These are phyloP conservation scores for Galeopsomyia nigrocyanea DNA, from an alignment of 2,888 invertebrate species.

Conservation along the genomic window DNA sequence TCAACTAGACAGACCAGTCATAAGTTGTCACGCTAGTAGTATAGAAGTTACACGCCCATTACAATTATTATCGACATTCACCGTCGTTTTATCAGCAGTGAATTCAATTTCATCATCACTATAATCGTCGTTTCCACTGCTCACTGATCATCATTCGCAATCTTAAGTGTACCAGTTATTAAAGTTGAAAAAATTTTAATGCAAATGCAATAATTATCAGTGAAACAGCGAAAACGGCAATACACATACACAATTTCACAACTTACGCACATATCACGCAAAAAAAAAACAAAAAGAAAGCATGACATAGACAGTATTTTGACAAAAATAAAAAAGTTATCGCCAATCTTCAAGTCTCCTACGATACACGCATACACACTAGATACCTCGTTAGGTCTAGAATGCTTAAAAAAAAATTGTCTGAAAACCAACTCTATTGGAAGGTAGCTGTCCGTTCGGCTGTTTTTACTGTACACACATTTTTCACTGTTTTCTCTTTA, in stretches of 20 bases:
- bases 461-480: slow-evolving; percentile 61
- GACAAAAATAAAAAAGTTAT: slow-evolving; percentile 35
- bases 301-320: slow-evolving; percentile 47
- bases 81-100: slow-evolving; percentile 49
- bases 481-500: slow-evolving; percentile 47
- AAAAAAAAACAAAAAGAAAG: slow-evolving; percentile 44
- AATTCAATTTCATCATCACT: slow-evolving; percentile 32
- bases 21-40: slow-evolving; percentile 63
- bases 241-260: slow-evolving; percentile 41
- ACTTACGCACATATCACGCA: slow-evolving; percentile 43
- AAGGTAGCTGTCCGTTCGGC: slow-evolving; percentile 59
- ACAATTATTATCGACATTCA: slow-evolving; percentile 52
- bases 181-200: neutral
- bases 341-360: slow-evolving; percentile 41
- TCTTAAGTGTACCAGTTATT: slow-evolving; percentile 49
- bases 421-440: slow-evolving; percentile 66
- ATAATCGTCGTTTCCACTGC: slow-evolving; percentile 42
- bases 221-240: slow-evolving; percentile 40
- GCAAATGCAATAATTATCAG: slow-evolving; percentile 12
- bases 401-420: slow-evolving; percentile 67
- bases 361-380: slow-evolving; percentile 56
- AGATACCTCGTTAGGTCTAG: slow-evolving; percentile 60
- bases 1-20: slow-evolving; percentile 62
- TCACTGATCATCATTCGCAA: slow-evolving; percentile 47
- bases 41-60: slow-evolving; percentile 61